Conservation (phyloP, 2,797 vertebrate genomes). For the Cyclopterus lumpus region DNA sequence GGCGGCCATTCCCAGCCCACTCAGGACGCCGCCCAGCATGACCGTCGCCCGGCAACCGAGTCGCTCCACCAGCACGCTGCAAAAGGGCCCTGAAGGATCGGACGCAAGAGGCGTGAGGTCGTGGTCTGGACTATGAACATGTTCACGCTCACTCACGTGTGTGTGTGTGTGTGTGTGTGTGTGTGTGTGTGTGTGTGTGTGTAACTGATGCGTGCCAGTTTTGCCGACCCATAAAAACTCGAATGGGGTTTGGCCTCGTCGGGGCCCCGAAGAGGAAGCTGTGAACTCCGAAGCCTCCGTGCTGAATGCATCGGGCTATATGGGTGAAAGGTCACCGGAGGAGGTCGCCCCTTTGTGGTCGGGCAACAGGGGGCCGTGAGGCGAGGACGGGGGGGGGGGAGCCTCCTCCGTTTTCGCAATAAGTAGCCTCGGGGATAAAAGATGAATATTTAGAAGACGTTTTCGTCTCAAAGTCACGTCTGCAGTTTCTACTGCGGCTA, state of each 20-base stretch:
- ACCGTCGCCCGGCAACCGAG: constrained; percentile 89
- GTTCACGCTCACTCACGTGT: not conserved
- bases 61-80: constrained; percentile 89
- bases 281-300: not conserved
- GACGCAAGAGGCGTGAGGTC: constrained; percentile 18
- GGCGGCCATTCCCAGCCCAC: constrained; percentile 90
- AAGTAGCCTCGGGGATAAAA: no score
- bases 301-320: not conserved
- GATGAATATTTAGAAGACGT: not conserved
- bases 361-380: constrained; percentile 7
- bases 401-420: no score
- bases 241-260: no score
- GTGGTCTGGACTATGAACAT: no score
- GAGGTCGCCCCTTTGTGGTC: constrained; percentile 27
- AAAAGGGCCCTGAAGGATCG: constrained; percentile 89
- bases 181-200: not conserved
- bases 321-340: constrained; percentile 42
- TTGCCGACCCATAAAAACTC: no score
- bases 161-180: not conserved
- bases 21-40: constrained; percentile 92
- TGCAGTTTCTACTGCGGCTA: not conserved
- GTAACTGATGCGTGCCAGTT: not conserved
- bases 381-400: not conserved
- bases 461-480: not conserved
- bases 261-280: no score